phyloP scores from a whole-genome alignment of 2,113 vertebrate species.

The Corvus cornix region DNA sequence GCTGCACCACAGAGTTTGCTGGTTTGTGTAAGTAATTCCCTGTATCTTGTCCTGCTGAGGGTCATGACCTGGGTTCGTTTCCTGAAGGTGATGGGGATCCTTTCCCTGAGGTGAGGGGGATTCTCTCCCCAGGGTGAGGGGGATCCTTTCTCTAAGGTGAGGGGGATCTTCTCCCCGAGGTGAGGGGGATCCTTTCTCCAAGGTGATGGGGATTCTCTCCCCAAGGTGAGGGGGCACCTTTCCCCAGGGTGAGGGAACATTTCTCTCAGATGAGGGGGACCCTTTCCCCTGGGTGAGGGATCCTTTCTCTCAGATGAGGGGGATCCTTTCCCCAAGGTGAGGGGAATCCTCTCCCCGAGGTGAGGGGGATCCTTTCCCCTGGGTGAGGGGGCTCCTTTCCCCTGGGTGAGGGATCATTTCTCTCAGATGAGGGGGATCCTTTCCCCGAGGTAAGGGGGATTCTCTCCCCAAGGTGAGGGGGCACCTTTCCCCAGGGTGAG shows the following conservation, averaged over 20 bases:
- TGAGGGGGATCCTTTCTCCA: not conserved
- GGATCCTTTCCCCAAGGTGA: no score
- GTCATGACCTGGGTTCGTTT: not conserved
- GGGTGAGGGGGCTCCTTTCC: no score
- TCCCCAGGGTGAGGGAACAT: not conserved
- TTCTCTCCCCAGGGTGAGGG: not conserved
- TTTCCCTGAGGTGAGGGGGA: not conserved
- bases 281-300: no score
- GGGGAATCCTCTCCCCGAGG: no score
- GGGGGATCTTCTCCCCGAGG: not conserved
- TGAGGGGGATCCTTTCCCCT: not conserved
- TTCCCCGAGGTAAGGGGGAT: not conserved
- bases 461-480: not conserved
- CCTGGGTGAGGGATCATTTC: no score
- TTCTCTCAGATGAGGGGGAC: no score
- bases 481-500: fast-evolving
- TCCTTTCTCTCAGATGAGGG: no score
- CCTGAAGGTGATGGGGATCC: not conserved
- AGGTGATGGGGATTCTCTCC: no score
- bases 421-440: not conserved
- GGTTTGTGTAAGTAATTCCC: not conserved
- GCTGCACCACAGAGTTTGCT: no score
- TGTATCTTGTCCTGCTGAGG: not conserved
- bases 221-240: fast-evolving
- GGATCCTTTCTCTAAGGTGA: not conserved